Conservation (phyloP, 1,140 invertebrate species). For the Fopius arisanus region DNA sequence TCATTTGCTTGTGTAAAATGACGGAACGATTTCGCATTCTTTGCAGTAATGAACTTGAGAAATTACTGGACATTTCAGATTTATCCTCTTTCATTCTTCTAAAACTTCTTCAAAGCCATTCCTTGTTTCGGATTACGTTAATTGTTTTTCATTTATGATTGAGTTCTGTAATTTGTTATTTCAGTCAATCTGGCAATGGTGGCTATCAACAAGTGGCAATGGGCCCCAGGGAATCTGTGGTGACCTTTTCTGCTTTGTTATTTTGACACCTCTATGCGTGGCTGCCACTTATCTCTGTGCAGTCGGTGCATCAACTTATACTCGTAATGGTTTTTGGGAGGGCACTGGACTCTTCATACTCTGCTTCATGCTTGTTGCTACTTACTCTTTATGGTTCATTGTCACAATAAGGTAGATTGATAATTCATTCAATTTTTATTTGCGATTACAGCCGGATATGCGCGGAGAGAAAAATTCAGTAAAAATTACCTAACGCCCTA, state of each 20-base stretch:
- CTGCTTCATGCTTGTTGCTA: slow-evolving; percentile 52
- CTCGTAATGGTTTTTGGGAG: slow-evolving; percentile 62
- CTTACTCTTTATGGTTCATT: slow-evolving; percentile 58
- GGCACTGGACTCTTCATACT: slow-evolving; percentile 60
- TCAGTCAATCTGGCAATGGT: slow-evolving; percentile 57
- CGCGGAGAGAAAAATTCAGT: no score
- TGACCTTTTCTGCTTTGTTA: slow-evolving; percentile 64
- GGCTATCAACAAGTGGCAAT: slow-evolving; percentile 49
- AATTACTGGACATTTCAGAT: no score
- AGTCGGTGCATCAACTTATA: slow-evolving; percentile 60
- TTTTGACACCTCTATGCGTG: slow-evolving; percentile 67
- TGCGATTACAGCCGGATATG: no score
- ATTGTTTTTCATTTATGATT: not conserved
- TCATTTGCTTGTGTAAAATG: no score
- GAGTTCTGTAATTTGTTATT: slow-evolving; percentile 9
- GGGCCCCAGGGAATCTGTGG: slow-evolving; percentile 60
- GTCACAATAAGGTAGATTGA: slow-evolving; percentile 58
- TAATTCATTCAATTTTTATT: no score
- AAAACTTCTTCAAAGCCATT: no score
- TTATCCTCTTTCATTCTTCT: no score
- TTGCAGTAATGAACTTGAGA: no score
- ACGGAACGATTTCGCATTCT: no score
- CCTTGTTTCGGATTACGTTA: no score
- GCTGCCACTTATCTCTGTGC: slow-evolving; percentile 66
- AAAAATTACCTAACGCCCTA: no score